A percentile compares a stretch with the other conserved stretches of the same genome.
Evolutionary conservation across 2,113 vertebrate genomes (phyloP).

Genomic region (Grus americana): DNA sequence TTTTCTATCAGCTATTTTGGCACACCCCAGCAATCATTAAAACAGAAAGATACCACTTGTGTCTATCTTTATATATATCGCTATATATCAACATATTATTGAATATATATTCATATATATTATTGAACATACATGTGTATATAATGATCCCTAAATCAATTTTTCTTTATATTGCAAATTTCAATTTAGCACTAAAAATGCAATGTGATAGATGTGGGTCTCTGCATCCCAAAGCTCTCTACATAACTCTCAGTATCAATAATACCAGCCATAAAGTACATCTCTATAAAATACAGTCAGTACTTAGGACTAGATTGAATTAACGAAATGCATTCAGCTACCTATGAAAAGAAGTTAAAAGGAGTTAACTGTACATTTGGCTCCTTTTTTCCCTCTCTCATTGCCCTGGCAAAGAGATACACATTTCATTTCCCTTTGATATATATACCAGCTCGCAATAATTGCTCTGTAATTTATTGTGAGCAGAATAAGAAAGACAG

Average conservation of each 20-base stretch:
- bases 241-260: conserved; percentile 13
- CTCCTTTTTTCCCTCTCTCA: neutral
- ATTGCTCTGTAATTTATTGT: conserved; percentile 20
- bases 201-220: neutral
- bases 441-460: neutral
- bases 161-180: neutral
- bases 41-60: neutral
- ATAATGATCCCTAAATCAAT: neutral
- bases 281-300: conserved; percentile 11
- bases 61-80: neutral
- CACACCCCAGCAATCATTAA: neutral
- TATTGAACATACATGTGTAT: neutral
- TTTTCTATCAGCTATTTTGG: neutral
- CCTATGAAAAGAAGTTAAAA: conserved; percentile 1
- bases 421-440: neutral
- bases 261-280: conserved; percentile 7
- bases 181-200: conserved; percentile 26
- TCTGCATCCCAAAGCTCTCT: neutral
- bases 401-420: neutral
- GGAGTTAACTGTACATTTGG: neutral
- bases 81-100: neutral
- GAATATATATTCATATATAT: neutral
- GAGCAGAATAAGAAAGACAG: neutral
- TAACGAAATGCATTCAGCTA: neutral
- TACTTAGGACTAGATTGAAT: conserved; percentile 35